Base-by-base conservation (phyloP, 1,140 invertebrate species). In the Homarus americanus region DNA sequence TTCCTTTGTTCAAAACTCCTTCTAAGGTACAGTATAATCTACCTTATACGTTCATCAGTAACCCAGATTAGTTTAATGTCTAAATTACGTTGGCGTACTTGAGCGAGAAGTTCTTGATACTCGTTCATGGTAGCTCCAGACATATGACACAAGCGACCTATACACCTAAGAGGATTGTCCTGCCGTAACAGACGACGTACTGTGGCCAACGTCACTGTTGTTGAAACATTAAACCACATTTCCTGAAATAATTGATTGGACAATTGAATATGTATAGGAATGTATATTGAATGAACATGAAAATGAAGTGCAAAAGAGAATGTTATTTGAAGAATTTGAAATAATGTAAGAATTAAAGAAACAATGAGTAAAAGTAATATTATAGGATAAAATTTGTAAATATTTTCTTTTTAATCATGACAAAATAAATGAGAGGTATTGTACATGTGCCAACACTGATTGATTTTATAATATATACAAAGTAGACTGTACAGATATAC, bases 211-310 rank as follows among this genome's bases (percentile, higher is more conserved):
- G 89, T 91, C 44, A 91, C 82, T 36, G 89, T 91, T 58, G 89
- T 91, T 53, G 89, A 91, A 12, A 91, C 89, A 73, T 91, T 91
- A 58, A 91, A 91, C 89, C 89, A 91, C 36, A 91, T 41, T 34
- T 80, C 82, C 89, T 91, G 89, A 36, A 85, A 80, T 32, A 10
- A 66, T n/a, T n/a, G 1, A 83, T n/a, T 36, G 24, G 24, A 44
- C n/a, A 73, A 32, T 41, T 12, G 24, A n/a, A n/a, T n/a, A 38
- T 44, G 2, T 53, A n/a, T n/a, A n/a, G n/a, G n/a, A n/a, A 58
- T 58, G 17, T 58, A 20, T 20, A 49, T 15, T 49, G 44, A 4
- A 49, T 4, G 4, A 49, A 49, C 15, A 49, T n/a, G n/a, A n/a
- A n/a, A n/a, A n/a, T n/a, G n/a, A n/a, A n/a, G n/a, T n/a, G n/a